Evolutionary conservation across 2,888 invertebrate genomes (phyloP), one percentile per base, ranked within the genome.

Genomic region (Thera obeliscata): DNA sequence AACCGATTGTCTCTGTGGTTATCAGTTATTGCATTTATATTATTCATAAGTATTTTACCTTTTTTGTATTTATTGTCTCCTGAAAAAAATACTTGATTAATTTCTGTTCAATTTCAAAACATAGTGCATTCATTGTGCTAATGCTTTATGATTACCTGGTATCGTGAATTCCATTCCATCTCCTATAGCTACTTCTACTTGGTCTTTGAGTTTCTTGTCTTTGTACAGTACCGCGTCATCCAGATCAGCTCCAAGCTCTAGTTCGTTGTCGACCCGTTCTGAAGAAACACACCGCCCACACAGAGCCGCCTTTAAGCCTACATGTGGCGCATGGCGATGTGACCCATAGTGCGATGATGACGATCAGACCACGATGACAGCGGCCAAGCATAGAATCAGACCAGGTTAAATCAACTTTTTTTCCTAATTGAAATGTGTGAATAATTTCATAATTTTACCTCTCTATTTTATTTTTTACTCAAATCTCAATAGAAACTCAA

Each of bases 161-260:
- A 98, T 98, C 61, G 97, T 98, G 84, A 98, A 97, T 90, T 98
- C 98, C 97, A 98, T 98, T 76, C 98, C 98, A 87, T 98, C 98
- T 58, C 98, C 98, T 82, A 98, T 97, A 72, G 98, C 97, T 74
- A 98, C 97, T 94, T 98, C 98, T 76, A 98, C 95, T 90, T 97
- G 97, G 84, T 97, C 97, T 94, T 97, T 97, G 81, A 96, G 96
- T 90, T 98, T 98, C 90, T 97, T 97, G 83, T 97, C 97, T 87
- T 97, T 96, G 89, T 96, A 97, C 81, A 97, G 95, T 77, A 97
- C 96, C 64, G 97, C 97, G 89, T 98, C 98, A 72, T 96, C 97
- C 81, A 98, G 94, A 81, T 95, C 95, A 57, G 94, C 94, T 70
- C 95, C 95, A 77, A 95, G 91, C 80, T 95, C 95, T 78, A 95